Evolutionary conservation across 2,888 invertebrate species (phyloP).

Genomic region (Hemistola chrysoprasaria): DNA sequence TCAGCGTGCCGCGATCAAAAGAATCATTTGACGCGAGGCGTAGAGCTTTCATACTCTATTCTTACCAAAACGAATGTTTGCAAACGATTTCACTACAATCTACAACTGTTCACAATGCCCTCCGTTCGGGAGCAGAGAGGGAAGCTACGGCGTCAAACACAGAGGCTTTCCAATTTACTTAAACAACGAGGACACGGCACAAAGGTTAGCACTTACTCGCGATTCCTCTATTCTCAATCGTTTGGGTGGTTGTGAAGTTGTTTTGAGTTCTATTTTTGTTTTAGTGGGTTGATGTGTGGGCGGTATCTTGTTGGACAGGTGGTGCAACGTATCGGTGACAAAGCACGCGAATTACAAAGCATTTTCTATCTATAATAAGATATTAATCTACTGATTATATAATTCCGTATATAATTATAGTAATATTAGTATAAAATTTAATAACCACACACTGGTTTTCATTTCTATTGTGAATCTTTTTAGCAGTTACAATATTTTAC

Average conservation of each 20-base stretch:
- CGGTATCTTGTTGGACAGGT: slow-evolving; percentile 1
- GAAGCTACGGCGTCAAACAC: slow-evolving; percentile 31
- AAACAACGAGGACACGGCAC: slow-evolving; percentile 58
- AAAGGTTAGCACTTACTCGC: slow-evolving; percentile 21
- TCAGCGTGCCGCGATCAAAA: slow-evolving; percentile 3
- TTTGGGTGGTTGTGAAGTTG: slow-evolving; percentile 9
- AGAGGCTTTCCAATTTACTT: slow-evolving; percentile 63
- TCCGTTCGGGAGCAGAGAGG: slow-evolving; percentile 19
- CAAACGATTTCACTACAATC: slow-evolving; percentile 55
- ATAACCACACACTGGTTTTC: no score
- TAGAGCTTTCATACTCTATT: slow-evolving; percentile 7
- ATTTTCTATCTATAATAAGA: no score
- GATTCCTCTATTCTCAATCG: slow-evolving; percentile 11
- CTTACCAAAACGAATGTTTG: slow-evolving; percentile 37
- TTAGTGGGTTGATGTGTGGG: slow-evolving; percentile 5
- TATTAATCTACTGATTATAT: no score
- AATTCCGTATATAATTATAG: no score
- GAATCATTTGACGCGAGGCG: slow-evolving; percentile 11
- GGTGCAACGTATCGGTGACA: no score
- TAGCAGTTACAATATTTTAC: no score
- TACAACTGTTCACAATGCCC: slow-evolving; percentile 25
- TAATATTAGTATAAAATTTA: no score
- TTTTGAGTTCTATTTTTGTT: neutral
- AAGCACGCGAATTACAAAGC: no score
- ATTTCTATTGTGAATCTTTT: no score